Base-by-base conservation (phyloP, 64 coral and sea anemone genomes). In the Montipora efflorescens region DNA sequence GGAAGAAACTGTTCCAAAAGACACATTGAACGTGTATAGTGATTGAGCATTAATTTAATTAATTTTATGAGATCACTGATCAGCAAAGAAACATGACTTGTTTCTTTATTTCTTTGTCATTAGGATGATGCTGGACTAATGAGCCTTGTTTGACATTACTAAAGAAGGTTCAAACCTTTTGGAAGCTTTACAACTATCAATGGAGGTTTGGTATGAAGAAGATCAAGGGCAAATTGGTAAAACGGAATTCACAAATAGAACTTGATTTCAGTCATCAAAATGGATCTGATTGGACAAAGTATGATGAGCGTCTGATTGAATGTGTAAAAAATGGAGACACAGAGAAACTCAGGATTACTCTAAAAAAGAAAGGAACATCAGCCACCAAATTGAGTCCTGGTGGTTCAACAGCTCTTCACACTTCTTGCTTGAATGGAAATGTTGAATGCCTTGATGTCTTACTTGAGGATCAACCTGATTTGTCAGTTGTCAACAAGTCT, bases 381-480 rank as follows among this genome's bases (percentile, higher is more conserved):
- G 90, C 82, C 0, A 19, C 76, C 13, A 92, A 92, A 75, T 50
- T 92, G 25, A 61, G 61, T 23, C 81, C 81, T 85, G 85, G 59
- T 86, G 90, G 90, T 77, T 85, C 90, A 62, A 92, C 90, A 78
- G 90, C 71, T 25, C 59, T 92, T 43, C 90, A 92, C 45, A 84
- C 53, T 47, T 80, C 73, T 7, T 85, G 90, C 76, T 44, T 84
- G 46, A 77, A 84, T 19, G 80, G 81, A 86, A 92, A 68, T 78
- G 15, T 62, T 48, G 52, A 92, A 53, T 92, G 90, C 22, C 73
- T 92, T 25, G 90, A 92, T 48, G 80, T 86, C 2, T 83, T 92
- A 71, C 73, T 92, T 10, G 59, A 85, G n/a, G 90, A 92, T 23
- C 79, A 86, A 43, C 90, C 90, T 48, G 90, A 92, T 51, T 72